Conservation (phyloP, 2,113 vertebrate species). For the Agapornis roseicollis region DNA sequence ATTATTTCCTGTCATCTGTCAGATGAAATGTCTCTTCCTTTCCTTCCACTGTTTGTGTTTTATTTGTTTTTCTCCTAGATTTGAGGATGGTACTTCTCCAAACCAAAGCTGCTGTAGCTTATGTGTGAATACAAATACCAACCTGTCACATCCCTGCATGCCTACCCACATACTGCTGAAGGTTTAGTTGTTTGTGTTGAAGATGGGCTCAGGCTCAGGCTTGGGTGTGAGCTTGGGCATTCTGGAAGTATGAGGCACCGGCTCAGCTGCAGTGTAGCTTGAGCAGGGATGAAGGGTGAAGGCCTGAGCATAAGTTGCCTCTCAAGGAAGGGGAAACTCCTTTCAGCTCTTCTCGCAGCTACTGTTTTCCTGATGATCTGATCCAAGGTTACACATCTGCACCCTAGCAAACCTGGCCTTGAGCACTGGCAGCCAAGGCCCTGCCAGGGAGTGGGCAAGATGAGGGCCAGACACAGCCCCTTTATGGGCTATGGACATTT, state of each 20-base stretch:
- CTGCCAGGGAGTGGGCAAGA: background rate
- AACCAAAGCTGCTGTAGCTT: background rate
- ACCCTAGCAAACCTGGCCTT: background rate
- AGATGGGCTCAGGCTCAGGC: background rate
- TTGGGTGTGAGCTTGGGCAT: background rate
- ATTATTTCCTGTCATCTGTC: background rate
- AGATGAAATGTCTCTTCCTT: background rate
- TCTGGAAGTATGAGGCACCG: background rate
- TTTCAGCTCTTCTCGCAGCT: background rate
- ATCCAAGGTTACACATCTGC: background rate
- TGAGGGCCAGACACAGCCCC: background rate
- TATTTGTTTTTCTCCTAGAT: background rate
- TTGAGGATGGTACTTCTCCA: background rate
- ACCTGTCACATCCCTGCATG: background rate
- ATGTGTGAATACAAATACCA: background rate
- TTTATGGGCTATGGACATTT: background rate
- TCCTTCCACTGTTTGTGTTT: background rate
- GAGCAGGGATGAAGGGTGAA: background rate
- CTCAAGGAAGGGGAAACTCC: background rate
- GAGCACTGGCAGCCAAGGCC: background rate
- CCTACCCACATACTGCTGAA: background rate
- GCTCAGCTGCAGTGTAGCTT: rapidly evolving
- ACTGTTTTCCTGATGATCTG: background rate
- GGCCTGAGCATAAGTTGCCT: background rate
- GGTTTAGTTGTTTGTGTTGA: background rate